These are phyloP conservation scores for Athetis lepigone DNA, from an alignment of 2,888 invertebrate species.

Conservation along the genomic window DNA sequence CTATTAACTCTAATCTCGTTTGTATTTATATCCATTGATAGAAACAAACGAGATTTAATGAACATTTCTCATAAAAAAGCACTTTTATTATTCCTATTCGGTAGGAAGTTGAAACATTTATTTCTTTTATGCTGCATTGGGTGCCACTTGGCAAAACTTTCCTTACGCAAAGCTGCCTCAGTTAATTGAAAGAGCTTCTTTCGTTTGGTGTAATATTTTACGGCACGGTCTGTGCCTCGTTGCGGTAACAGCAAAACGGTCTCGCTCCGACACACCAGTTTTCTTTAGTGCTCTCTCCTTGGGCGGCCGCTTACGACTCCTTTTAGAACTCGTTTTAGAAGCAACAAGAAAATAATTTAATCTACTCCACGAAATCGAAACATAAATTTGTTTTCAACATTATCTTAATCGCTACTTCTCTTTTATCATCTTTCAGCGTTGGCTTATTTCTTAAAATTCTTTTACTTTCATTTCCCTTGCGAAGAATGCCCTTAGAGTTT, in stretches of 20 bases:
- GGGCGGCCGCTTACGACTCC: slow-evolving; percentile 74
- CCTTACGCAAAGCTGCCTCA: slow-evolving; percentile 84
- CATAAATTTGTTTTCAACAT: slow-evolving; percentile 86
- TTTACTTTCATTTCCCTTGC: slow-evolving; percentile 73
- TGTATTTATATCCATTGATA: slow-evolving; percentile 9
- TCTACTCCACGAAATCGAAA: slow-evolving; percentile 83
- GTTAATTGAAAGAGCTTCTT: slow-evolving; percentile 89
- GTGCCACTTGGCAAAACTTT: slow-evolving; percentile 77
- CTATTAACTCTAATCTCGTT: slow-evolving; percentile 60
- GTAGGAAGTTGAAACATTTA: slow-evolving; percentile 23
- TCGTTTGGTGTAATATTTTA: slow-evolving; percentile 88
- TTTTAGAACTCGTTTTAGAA: slow-evolving; percentile 77
- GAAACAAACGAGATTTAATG: slow-evolving; percentile 9
- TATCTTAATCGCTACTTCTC: slow-evolving; percentile 83
- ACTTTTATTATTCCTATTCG: slow-evolving; percentile 20
- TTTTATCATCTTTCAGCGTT: slow-evolving; percentile 77
- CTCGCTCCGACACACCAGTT: slow-evolving; percentile 77
- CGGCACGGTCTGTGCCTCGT: slow-evolving; percentile 75
- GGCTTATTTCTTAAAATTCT: slow-evolving; percentile 73
- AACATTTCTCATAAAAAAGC: slow-evolving; percentile 9
- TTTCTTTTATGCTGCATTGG: slow-evolving; percentile 68
- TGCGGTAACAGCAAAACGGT: slow-evolving; percentile 75
- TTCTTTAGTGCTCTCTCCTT: slow-evolving; percentile 77
- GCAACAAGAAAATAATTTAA: slow-evolving; percentile 87
- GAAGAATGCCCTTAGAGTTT: slow-evolving; percentile 69